Evolutionary conservation across 2,797 vertebrate species (phyloP).

Genomic region (Phoxinus dragarum): DNA sequence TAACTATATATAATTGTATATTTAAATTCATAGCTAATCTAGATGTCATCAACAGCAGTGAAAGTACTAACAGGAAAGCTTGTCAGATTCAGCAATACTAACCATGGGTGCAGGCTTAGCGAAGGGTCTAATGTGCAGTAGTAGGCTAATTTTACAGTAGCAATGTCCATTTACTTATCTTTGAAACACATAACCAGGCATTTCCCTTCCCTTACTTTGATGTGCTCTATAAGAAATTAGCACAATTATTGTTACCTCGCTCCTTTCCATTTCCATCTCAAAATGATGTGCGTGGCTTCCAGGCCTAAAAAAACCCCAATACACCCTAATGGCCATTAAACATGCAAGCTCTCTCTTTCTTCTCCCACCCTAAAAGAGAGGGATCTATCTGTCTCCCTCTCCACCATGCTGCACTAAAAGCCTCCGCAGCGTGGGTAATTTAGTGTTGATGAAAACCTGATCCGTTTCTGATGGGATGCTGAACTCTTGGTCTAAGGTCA

Average conservation of each 20-base stretch:
- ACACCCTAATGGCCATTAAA: slow-evolving; percentile 33
- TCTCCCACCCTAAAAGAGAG: slow-evolving; percentile 16
- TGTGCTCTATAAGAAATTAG: slow-evolving; percentile 19
- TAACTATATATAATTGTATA: background rate
- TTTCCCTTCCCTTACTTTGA: slow-evolving; percentile 9
- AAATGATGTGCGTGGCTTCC: slow-evolving; percentile 14
- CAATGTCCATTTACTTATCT: slow-evolving; percentile 9
- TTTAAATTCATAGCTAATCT: background rate
- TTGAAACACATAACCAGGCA: background rate
- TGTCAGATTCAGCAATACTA: background rate
- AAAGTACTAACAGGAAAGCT: background rate
- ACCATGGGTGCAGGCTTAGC: background rate
- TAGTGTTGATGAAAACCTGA: slow-evolving; percentile 42
- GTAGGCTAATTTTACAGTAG: background rate
- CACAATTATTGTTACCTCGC: background rate
- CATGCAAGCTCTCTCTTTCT: slow-evolving; percentile 21
- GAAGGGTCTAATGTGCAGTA: background rate
- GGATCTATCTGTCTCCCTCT: slow-evolving; percentile 21
- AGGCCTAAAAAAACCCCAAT: background rate
- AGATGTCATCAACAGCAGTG: background rate
- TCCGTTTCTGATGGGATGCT: slow-evolving; percentile 17
- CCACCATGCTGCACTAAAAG: slow-evolving; percentile 47
- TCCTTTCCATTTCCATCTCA: slow-evolving; percentile 22
- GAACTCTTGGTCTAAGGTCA: slow-evolving; percentile 45
- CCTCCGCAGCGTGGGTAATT: slow-evolving; percentile 33